Percentiles rank a stretch among this genome's conserved stretches.
Conservation (phyloP, 1,140 invertebrate genomes). For the Varroa destructor region DNA sequence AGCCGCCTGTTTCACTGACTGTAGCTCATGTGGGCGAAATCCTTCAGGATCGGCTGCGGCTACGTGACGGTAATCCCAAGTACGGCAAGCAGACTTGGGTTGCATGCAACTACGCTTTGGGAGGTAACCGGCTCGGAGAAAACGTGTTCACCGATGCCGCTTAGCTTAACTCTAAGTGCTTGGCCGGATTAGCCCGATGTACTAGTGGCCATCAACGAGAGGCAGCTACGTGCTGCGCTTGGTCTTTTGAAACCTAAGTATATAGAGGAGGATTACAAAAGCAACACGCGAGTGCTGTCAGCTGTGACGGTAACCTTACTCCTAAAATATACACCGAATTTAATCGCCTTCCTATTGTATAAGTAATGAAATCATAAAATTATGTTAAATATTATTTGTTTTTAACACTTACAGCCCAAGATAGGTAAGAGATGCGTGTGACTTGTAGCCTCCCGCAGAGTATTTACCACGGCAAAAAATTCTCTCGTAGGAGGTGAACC, state of each 20-base stretch:
- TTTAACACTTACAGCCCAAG: too few species aligned
- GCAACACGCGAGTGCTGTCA: too few species aligned
- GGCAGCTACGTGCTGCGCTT: not conserved
- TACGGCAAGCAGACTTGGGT: constrained; percentile 10
- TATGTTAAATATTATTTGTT: too few species aligned
- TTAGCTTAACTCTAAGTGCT: constrained; percentile 1
- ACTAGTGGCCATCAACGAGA: not conserved
- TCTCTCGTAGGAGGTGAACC: too few species aligned
- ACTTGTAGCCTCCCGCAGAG: too few species aligned
- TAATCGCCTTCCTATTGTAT: too few species aligned
- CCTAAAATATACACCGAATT: too few species aligned
- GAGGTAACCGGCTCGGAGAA: not conserved
- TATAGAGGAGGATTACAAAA: not conserved
- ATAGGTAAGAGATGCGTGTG: too few species aligned
- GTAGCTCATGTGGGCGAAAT: not conserved
- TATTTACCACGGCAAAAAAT: too few species aligned
- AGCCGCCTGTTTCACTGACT: too few species aligned
- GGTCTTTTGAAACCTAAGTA: not conserved
- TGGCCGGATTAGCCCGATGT: not conserved
- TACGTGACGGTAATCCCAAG: not conserved
- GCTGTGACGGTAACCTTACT: too few species aligned
- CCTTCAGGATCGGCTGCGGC: constrained; percentile 17
- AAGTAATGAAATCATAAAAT: too few species aligned
- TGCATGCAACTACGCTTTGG: constrained; percentile 5
- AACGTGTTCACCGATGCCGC: not conserved